A percentile compares a stretch with the other conserved stretches of the same genome.
These are phyloP conservation scores for Trissolcus brochymenae DNA, from an alignment of 2,888 invertebrate genomes.

Conservation along the genomic window DNA sequence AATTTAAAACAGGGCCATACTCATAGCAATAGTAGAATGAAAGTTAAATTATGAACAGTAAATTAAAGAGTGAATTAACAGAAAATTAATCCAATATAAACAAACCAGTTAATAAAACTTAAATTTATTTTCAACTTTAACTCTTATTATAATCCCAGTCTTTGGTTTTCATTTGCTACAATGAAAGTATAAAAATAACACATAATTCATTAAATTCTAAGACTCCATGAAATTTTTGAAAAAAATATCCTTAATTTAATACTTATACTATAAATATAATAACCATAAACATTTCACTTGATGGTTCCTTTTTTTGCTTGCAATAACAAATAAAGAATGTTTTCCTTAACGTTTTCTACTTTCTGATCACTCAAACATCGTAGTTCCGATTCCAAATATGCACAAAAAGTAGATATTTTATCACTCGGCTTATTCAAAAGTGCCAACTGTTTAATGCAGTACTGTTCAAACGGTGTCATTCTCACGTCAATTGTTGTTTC, in stretches of 20 bases:
- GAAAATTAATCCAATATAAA: no score
- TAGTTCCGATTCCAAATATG: constrained; percentile 44
- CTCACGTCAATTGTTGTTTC: constrained; percentile 1
- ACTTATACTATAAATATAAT: background rate
- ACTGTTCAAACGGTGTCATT: constrained; percentile 41
- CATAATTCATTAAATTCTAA: background rate
- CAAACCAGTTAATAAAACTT: no score
- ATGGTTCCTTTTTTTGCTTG: constrained; percentile 44
- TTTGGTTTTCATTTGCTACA: background rate
- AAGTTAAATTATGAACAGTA: no score
- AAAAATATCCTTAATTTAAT: background rate
- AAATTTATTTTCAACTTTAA: constrained; percentile 1
- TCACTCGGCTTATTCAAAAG: constrained; percentile 33
- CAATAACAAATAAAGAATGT: constrained; percentile 45
- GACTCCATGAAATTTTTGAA: background rate
- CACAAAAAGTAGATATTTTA: constrained; percentile 42
- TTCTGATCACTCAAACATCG: constrained; percentile 40
- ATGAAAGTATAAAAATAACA: constrained; percentile 1
- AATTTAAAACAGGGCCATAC: no score
- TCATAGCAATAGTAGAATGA: no score
- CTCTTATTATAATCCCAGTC: background rate
- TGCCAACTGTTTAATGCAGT: constrained; percentile 48
- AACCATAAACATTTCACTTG: constrained; percentile 7
- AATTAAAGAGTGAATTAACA: no score
- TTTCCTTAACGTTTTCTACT: constrained; percentile 44